Conservation (phyloP, 2,797 vertebrate genomes). For the Aselliscus stoliczkanus region DNA sequence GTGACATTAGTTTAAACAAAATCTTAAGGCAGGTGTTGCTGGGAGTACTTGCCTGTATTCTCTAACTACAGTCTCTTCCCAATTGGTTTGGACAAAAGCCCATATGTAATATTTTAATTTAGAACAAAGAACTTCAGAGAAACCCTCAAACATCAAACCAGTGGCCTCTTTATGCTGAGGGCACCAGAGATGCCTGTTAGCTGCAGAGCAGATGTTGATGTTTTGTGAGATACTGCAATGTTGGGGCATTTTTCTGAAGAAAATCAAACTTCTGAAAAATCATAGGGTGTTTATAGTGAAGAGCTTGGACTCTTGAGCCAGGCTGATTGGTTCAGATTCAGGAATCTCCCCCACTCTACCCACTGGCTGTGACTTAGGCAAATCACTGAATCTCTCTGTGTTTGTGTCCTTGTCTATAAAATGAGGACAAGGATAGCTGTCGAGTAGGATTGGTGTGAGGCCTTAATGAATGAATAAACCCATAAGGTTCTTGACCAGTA, state of each 20-base stretch:
- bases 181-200: not conserved
- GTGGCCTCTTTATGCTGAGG: not conserved
- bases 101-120: slow-evolving; percentile 1
- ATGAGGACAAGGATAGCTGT: not conserved
- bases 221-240: not conserved
- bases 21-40: not conserved
- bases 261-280: not conserved
- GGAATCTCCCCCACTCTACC: not conserved
- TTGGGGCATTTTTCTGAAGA: not conserved
- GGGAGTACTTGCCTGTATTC: not conserved
- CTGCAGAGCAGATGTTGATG: not conserved
- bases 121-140: not conserved
- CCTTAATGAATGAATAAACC: not conserved
- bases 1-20: not conserved
- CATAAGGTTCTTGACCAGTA: not conserved
- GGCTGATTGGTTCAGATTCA: not conserved
- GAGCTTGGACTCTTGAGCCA: not conserved
- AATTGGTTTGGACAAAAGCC: not conserved
- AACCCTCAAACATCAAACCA: not conserved
- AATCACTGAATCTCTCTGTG: not conserved
- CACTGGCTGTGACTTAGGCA: not conserved
- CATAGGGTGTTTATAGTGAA: not conserved
- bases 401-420: not conserved
- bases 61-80: not conserved
- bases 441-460: not conserved